Base-by-base conservation (phyloP, 2,888 invertebrate species). In the Leptinotarsa juncta region DNA sequence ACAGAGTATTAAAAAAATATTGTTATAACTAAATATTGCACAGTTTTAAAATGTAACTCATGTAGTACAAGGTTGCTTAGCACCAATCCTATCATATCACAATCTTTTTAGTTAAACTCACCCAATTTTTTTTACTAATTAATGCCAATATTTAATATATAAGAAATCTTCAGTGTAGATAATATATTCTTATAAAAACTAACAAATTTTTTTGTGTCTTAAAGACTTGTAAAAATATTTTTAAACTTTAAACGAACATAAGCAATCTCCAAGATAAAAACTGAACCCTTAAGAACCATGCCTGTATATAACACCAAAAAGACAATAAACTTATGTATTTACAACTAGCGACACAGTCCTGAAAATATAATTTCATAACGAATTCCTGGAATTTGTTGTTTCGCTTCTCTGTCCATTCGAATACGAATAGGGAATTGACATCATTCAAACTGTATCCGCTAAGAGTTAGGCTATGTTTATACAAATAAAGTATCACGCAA, bases 21-120 rank as follows among this genome's bases (percentile, higher is more conserved):
- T 79, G 77, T 85, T 83, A 84, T 77, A 86, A 85, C 86, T 87
- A 87, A 87, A 86, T 88, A 88, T 88, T 88, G 88, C 88, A 88
- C 87, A 85, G 79, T 77, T 81, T 80, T 75, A 51, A 74, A 66
- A 75, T 72, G 74, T 73, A 78, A 78, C 77, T 84, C 83, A 81
- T 80, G 81, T 80, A 81, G 77, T 82, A 84, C 82, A 84, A 87
- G 86, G 87, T 87, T 86, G 86, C 82, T 81, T 81, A 88, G 88
- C 88, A 88, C 88, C 88, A 87, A 86, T 85, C 85, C 87, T 88
- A 87, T 87, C 87, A 88, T 88, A 88, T 88, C 88, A 88, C 88
- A 88, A 85, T 87, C 87, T 84, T 86, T 80, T 79, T 79, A 77
- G 75, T 79, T 77, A 72, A 72, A 78, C 77, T 77, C 78, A 74